Evolutionary conservation across 92 coral and sea anemone genomes (phyloP), one percentile per base, ranked within the genome.

Genomic region (Zoanthus gigantus): DNA sequence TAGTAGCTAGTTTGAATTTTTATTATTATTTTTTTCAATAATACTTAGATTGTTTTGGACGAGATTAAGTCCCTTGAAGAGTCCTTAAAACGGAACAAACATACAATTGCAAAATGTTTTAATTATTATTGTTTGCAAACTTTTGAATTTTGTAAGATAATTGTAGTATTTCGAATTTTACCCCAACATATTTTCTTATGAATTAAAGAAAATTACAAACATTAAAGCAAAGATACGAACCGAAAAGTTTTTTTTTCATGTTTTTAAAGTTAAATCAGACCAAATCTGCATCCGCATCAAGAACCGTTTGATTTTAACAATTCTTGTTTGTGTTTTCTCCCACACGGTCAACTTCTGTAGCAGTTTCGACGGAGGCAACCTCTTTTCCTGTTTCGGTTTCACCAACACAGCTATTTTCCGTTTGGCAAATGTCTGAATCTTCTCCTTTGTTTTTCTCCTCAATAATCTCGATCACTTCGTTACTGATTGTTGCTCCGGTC

Each of bases 41-140:
- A 37, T 50, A 50, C 6, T 65, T 71, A 96, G 99, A 90, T 97
- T 73, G 96, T 94, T 65, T 48, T 95, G 45, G 92, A 94, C 46
- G 99, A 97, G 74, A 73, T 92, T 63, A 94, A 91, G 8, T 82
- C 88, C 37, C 87, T 97, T 10, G 95, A 91, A 83, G 98, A 97
- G 42, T 78, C 93, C 42, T 77, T 95, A 47, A 94, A 90, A 80
- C 93, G 96, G 8, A 94, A 93, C 56, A 86, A 77, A 87, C 42
- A 37, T 37, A 37, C 42, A 37, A 37, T 0, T 37, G 42, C 42
- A 34, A 34, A 0, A 34, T 34, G 1, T 34, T 34, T 34, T 34
- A 34, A 34, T 34, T 34, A 34, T 34, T 34, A 34, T 3, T 34
- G 42, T 37, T 37, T 37, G 42, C 42, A 37, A 37, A 37, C 42